Percentiles rank a stretch among this genome's conserved stretches.
These are phyloP conservation scores for Myotis yumanensis DNA, from an alignment of 2,113 vertebrate species.

Conservation along the genomic window DNA sequence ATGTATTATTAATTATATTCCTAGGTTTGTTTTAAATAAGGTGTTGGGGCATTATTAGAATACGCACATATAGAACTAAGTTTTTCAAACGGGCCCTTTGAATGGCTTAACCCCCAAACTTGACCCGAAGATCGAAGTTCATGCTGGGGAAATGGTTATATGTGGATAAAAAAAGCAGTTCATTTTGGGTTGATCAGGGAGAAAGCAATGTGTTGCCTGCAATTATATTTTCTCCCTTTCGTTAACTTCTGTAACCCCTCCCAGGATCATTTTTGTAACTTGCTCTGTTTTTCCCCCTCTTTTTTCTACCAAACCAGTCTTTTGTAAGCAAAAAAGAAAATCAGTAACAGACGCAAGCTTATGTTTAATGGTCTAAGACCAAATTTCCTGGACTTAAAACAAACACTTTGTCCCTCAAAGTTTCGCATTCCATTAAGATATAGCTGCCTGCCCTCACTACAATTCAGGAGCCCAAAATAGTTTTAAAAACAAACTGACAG, in stretches of 20 bases:
- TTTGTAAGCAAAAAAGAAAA: constrained; percentile 64
- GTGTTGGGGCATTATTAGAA: not conserved
- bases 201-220: not conserved
- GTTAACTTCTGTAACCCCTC: not conserved
- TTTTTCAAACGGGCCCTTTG: not conserved
- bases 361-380: constrained; percentile 62
- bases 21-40: not conserved
- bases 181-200: not conserved
- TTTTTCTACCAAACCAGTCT: constrained; percentile 38
- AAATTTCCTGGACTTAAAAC: constrained; percentile 55
- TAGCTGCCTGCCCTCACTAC: constrained; percentile 24
- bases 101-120: not conserved
- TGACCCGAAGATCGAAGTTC: not conserved
- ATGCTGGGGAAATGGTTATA: not conserved
- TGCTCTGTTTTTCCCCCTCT: not conserved
- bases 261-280: constrained; percentile 1
- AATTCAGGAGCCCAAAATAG: constrained; percentile 52
- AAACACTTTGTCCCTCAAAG: constrained; percentile 39
- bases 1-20: not conserved
- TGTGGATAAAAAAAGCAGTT: not conserved
- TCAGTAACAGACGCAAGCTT: constrained; percentile 54
- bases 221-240: not conserved
- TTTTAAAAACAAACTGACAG: constrained; percentile 34
- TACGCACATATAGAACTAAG: not conserved
- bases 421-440: constrained; percentile 54